phyloP scores from a whole-genome alignment of 92 coral and sea anemone genomes.

The Pocillopora grandis region DNA sequence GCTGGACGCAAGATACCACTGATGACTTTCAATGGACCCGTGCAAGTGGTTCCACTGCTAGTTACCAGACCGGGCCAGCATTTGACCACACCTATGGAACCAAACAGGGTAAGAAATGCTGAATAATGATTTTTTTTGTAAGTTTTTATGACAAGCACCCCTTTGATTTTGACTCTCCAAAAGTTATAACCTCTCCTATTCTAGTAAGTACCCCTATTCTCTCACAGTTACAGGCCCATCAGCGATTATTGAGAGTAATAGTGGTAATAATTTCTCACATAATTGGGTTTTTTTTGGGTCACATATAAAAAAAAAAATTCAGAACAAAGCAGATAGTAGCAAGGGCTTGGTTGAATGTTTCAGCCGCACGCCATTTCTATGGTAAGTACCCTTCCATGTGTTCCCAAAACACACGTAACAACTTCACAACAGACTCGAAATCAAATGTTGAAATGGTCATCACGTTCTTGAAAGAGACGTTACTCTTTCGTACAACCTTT shows the following conservation, averaged over 20 bases:
- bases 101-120: conserved; percentile 57
- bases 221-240: no score
- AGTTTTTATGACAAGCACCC: background rate
- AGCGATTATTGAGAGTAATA: no score
- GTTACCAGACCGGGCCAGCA: conserved; percentile 78
- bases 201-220: no score
- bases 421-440: no score
- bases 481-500: background rate
- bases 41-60: conserved; percentile 69
- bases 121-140: background rate
- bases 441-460: no score
- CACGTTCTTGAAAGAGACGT: background rate
- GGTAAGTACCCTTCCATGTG: no score
- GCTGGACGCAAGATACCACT: conserved; percentile 64
- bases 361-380: no score
- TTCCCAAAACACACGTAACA: no score
- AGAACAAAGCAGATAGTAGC: no score
- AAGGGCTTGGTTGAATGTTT: no score
- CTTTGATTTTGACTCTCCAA: no score
- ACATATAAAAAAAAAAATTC: background rate
- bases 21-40: conserved; percentile 86
- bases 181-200: no score
- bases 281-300: background rate
- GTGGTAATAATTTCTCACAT: background rate
- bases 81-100: conserved; percentile 94